Percentiles rank a stretch among this genome's conserved stretches.
phyloP scores from a whole-genome alignment of 2,113 vertebrate species.

The Pipra filicauda region DNA sequence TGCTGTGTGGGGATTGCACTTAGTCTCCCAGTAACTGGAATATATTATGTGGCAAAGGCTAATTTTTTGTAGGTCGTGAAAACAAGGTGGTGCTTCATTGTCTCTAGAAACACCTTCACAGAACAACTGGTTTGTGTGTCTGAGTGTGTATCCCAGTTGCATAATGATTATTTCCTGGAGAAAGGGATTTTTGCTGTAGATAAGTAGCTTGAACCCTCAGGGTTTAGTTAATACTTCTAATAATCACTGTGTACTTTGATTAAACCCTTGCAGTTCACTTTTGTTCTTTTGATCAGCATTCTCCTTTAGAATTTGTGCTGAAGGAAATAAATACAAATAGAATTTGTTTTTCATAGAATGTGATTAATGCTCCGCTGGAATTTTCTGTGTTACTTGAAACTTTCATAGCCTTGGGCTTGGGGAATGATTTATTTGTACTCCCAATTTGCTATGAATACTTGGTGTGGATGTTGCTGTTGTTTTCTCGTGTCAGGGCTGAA shows the following conservation, averaged over 20 bases:
- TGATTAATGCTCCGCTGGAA: neutral
- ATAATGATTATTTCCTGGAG: neutral
- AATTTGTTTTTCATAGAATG: neutral
- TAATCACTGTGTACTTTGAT: neutral
- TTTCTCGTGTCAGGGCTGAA: neutral
- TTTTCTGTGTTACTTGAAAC: neutral
- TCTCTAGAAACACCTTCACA: neutral
- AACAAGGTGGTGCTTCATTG: neutral
- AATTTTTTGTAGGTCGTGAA: neutral
- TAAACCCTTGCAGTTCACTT: neutral
- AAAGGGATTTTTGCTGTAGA: neutral
- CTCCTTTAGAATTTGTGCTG: neutral
- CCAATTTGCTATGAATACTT: neutral
- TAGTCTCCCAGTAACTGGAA: neutral
- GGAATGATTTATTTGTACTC: neutral
- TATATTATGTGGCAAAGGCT: neutral
- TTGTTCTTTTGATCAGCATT: neutral
- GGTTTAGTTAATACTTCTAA: neutral
- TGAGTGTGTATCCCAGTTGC: rapidly evolving
- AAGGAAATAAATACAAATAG: neutral
- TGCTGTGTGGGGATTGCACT: neutral
- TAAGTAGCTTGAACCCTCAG: neutral
- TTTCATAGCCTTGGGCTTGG: slow-evolving; percentile 10
- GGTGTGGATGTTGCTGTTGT: neutral
- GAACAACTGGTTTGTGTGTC: neutral